These are phyloP conservation scores for Drosophila subsilvestris DNA, from an alignment of 2,888 invertebrate species.

Conservation along the genomic window DNA sequence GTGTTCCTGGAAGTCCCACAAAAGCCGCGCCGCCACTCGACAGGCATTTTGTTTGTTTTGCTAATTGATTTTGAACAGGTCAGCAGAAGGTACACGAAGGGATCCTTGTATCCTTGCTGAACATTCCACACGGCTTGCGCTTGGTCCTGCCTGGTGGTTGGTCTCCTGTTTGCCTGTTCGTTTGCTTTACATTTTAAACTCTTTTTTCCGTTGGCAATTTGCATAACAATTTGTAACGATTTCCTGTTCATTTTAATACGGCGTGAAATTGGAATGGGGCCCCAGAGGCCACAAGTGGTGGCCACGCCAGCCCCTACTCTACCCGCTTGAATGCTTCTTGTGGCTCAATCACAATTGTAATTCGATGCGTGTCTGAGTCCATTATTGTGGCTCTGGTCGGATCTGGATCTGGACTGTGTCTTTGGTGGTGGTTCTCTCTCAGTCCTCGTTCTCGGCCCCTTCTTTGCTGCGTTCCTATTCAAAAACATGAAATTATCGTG, in stretches of 20 bases:
- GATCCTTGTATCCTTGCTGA: background rate
- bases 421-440: constrained; percentile 18
- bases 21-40: constrained; percentile 5
- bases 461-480: constrained; percentile 46
- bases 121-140: background rate
- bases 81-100: constrained; percentile 45
- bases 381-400: constrained; percentile 14
- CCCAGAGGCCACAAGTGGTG: constrained; percentile 29
- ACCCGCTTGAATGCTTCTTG: constrained; percentile 35
- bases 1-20: constrained; percentile 16
- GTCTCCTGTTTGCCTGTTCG: constrained; percentile 41
- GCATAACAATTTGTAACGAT: constrained; percentile 22
- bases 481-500: constrained; percentile 75
- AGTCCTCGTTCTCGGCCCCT: background rate
- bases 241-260: constrained; percentile 57
- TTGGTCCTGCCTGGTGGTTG: background rate
- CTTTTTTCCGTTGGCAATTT: constrained; percentile 38
- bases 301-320: background rate
- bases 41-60: constrained; percentile 50
- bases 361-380: constrained; percentile 39
- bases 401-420: background rate
- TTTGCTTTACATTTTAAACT: constrained; percentile 48
- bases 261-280: constrained; percentile 60
- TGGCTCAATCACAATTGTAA: constrained; percentile 36
- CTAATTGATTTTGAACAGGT: constrained; percentile 75